Evolutionary conservation across 1,140 invertebrate species (phyloP).

Genomic region (Myzus persicae): DNA sequence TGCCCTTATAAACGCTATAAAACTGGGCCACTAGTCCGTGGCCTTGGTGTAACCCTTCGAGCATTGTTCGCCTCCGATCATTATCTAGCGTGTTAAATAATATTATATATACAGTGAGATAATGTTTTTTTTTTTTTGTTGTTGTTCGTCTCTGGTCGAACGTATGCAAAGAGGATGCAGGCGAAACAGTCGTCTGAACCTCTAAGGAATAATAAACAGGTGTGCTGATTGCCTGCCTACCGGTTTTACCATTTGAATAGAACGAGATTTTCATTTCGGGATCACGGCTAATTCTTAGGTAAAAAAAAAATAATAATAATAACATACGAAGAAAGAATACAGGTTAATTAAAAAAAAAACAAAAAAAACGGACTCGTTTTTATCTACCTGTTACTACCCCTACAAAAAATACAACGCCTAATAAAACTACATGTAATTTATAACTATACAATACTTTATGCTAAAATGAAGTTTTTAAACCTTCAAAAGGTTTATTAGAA

Average conservation of each 20-base stretch:
- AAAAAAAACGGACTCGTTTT: not conserved
- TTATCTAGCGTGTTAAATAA: not conserved
- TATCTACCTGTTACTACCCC: slow-evolving; percentile 33
- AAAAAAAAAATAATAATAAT: slow-evolving; percentile 15
- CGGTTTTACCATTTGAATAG: slow-evolving; percentile 11
- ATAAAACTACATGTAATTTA: not conserved
- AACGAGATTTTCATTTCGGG: not conserved
- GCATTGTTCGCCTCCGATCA: slow-evolving; percentile 30
- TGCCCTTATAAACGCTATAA: slow-evolving; percentile 46
- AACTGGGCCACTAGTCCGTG: slow-evolving; percentile 56
- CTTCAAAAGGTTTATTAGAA: not conserved
- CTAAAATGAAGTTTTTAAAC: slow-evolving; percentile 2
- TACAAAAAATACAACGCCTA: not conserved
- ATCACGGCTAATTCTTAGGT: not conserved
- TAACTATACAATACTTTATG: not conserved
- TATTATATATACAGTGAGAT: slow-evolving; percentile 19
- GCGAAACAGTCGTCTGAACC: slow-evolving; percentile 27
- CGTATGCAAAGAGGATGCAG: slow-evolving; percentile 52
- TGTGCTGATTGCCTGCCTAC: slow-evolving; percentile 48
- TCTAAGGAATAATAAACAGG: slow-evolving; percentile 37
- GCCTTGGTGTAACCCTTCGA: slow-evolving; percentile 51
- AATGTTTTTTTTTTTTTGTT: slow-evolving; percentile 14
- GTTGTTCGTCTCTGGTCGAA: slow-evolving; percentile 1
- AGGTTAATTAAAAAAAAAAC: not conserved
- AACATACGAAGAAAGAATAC: slow-evolving; percentile 15